Base-by-base conservation (phyloP, 2,113 vertebrate species). In the Apteryx mantelli region DNA sequence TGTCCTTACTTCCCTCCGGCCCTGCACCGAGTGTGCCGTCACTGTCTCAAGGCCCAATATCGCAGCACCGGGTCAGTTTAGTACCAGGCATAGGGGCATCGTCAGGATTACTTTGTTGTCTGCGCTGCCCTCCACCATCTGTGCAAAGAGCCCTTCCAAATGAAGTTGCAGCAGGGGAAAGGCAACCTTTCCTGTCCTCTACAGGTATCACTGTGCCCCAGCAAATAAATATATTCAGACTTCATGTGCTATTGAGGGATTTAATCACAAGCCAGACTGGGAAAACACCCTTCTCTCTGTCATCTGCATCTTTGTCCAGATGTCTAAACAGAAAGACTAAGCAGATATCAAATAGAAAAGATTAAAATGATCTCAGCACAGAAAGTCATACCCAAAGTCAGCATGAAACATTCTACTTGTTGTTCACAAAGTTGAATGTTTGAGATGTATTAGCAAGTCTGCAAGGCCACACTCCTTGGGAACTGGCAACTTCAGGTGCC, bases 241-340 rank as follows among this genome's bases (percentile, higher is more conserved):
- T 64, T 93, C 83, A 94, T 93, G 89, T 88, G 85, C 1, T 2
- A 68, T 44, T 11, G n/a, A 87, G 32, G 81, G 63, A 38, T 50
- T 83, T 22, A 50, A 83, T 89, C 60, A 71, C 50, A 19, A 38
- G 36, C 28, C 71, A 70, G 85, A 70, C 26, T 40, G 38, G 24
- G 48, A 80, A 85, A 79, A 58, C 61, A 58, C 78, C 48, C 69
- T 46, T 76, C 24, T 74, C 58, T 65, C 21, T 0, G 22, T 88
- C 79, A 70, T 53, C 63, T 91, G 74, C 66, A 25, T 91, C 75
- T 80, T 87, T 42, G 14, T 30, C n/a, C 0, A 1, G n/a, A 32
- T 74, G 44, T 55, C 91, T 88, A 86, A 74, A 91, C 38, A 92
- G 89, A 79, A 91, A 32, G 56, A 58, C 56, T 58, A 58, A 17